Conservation (phyloP, 2,113 vertebrate genomes). For the Ondatra zibethicus region DNA sequence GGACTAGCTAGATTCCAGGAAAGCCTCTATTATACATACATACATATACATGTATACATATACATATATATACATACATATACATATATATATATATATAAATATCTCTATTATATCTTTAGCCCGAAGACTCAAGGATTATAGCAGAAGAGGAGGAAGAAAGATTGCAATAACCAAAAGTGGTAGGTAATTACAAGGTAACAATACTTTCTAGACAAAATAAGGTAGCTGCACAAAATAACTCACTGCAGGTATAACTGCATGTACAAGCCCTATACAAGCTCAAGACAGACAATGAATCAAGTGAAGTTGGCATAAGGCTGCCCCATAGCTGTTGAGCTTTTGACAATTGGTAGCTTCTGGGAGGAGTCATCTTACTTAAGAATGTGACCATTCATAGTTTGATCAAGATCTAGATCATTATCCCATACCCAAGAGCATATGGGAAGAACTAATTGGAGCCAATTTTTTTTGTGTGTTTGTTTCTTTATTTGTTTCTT, state of each 20-base stretch:
- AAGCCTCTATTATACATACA: background rate
- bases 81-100: no score
- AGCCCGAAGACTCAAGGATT: background rate
- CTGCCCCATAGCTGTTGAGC: no score
- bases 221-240: background rate
- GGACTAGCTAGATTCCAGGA: background rate
- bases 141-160: background rate
- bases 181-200: background rate
- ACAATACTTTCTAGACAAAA: background rate
- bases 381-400: background rate
- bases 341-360: background rate
- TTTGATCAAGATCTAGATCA: background rate
- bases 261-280: background rate
- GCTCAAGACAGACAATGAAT: background rate
- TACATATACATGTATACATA: no score
- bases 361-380: background rate
- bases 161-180: background rate
- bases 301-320: background rate
- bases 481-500: no score
- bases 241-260: background rate
- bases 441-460: background rate
- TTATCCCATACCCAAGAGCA: background rate
- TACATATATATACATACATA: no score
- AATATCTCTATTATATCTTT: background rate
- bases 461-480: background rate